These are phyloP conservation scores for Carabus problematicus DNA, from an alignment of 2,888 invertebrate species.

Conservation along the genomic window DNA sequence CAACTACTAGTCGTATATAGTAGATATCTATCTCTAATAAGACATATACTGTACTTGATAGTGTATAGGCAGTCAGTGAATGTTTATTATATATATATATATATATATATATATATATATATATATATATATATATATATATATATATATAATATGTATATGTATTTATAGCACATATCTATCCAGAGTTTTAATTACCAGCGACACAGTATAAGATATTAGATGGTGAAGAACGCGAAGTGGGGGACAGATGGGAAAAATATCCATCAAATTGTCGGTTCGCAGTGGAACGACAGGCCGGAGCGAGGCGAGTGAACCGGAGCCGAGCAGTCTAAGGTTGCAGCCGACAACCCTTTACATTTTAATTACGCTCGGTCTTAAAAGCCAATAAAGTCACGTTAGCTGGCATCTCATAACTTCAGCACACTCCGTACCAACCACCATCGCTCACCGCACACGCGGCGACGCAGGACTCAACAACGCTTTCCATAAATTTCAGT, in stretches of 20 bases:
- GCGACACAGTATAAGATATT: constrained; percentile 5
- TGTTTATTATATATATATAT: too few relatives aligned
- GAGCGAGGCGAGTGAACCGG: neutral
- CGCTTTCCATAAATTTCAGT: constrained; percentile 38
- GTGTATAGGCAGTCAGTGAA: too few relatives aligned
- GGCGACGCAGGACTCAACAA: constrained; percentile 15
- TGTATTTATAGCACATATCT: too few relatives aligned
- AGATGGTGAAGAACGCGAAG: constrained; percentile 19
- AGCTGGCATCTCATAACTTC: constrained; percentile 54
- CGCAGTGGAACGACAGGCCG: neutral
- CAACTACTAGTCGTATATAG: neutral
- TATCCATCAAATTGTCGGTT: constrained; percentile 26
- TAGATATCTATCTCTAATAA: too few relatives aligned
- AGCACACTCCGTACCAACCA: constrained; percentile 45
- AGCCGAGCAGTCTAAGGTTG: constrained; percentile 36
- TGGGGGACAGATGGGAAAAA: constrained; percentile 23
- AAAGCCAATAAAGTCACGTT: constrained; percentile 56
- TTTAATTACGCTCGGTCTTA: constrained; percentile 55
- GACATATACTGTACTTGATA: too few relatives aligned
- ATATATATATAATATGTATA: too few relatives aligned
- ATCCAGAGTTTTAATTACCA: constrained; percentile 17
- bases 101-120: too few relatives aligned
- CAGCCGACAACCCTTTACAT: constrained; percentile 52
- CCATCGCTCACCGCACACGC: constrained; percentile 24
- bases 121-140: too few relatives aligned